Base-by-base conservation (phyloP, 2,113 vertebrate species). In the Psilopogon haemacephalus region DNA sequence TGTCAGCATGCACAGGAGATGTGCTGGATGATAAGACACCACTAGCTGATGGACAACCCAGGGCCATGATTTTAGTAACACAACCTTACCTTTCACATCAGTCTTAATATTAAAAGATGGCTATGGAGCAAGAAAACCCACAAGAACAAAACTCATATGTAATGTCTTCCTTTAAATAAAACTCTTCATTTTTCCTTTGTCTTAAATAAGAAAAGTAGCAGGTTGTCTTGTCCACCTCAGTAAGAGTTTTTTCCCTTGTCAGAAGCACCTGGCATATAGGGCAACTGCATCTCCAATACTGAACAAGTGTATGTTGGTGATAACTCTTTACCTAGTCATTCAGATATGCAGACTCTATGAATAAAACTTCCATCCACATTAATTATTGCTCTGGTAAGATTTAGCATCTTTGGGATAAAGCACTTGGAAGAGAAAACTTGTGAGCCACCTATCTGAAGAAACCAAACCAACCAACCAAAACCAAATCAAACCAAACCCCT, bases 171-270 rank as follows among this genome's bases (percentile, higher is more conserved):
- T 55, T 40, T 60, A 12, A 70, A 4, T 33, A 68, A 50, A 89
- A 42, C 9, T 27, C 14, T 62, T 40, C 9, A 21, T 76, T 67
- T 62, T 65, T 8, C 26, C 26, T 59, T 28, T 56, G 11, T 24
- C 40, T 76, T 50, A 35, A 33, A 33, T 24, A 8, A 74, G 16
- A 20, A 5, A 54, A 59, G 42, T 19, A 15, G 15, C 11, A 74
- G 12, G 30, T 48, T 79, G 28, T n/a, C 56, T 56, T 56, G 17
- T 15, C 28, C 48, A 56, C 48, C 58, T 69, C 54, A 75, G 35
- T 44, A 44, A 35, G 83, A 19, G 52, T 7, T 63, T 68, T 14
- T 3, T 3, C 11, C 12, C 40, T 1, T 1, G 0, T 12, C 55
- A 85, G 23, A 46, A 82, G 7, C 32, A 72, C 8, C 14, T 62